Base-by-base conservation (phyloP, 2,113 vertebrate species). In the Acrocephalus arundinaceus region DNA sequence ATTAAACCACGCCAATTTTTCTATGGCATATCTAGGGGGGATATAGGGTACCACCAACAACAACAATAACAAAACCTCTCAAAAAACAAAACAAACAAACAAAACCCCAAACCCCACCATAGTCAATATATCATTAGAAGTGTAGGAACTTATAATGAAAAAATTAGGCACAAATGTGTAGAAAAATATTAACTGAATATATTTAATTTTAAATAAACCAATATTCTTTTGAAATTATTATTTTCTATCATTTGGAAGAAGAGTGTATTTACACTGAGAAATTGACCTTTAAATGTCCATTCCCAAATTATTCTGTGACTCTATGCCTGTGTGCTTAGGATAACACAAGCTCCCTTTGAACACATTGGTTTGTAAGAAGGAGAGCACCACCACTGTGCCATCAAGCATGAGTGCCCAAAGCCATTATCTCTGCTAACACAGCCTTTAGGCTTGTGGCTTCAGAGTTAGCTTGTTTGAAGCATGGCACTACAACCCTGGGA, bases 281-380 rank as follows among this genome's bases (percentile, higher is more conserved):
- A 68, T 15, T 12, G 18, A 68, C 23, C 5, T 71, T 57, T 46
- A 55, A 61, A 57, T 18, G 21, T 30, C 20, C 13, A 13, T 43
- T 84, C 30, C 6, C 22, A 45, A 45, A 52, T 35, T 49, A 33
- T 78, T 73, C 24, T 33, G 3, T 48, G 20, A 45, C 43, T 58
- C 52, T 31, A 3, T 57, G 39, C 17, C 49, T 48, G 8, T 4
- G 22, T 31, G 30, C 35, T 59, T 39, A 70, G 18, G n/a, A 25
- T 54, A 79, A 66, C 52, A 30, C 9, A 41, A 54, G 13, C 25
- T 79, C 23, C 20, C 23, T 83, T 58, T 75, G 35, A 59, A 20
- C 35, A 51, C 0, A 0, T 39, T 21, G 2, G 10, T 31, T 45
- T 23, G 5, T 7, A 33, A 79, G 20, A 30, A 59, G 46, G 45